Base-by-base conservation (phyloP, 2,113 vertebrate genomes). In the Strix aluco region DNA sequence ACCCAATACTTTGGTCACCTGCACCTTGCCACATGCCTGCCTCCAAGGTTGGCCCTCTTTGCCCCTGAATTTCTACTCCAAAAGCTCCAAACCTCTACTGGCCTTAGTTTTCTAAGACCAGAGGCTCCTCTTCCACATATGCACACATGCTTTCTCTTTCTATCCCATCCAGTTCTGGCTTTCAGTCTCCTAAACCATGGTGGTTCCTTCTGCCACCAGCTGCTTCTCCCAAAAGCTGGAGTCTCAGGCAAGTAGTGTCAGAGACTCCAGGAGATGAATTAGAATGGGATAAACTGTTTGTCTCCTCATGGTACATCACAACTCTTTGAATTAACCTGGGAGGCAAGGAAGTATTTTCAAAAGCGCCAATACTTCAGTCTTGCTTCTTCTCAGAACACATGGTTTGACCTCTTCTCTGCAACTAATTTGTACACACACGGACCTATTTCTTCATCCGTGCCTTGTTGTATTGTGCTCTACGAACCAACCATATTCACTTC, bases 341-440 rank as follows among this genome's bases (percentile, higher is more conserved):
- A 42, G 15, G 11, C 38, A 86, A 11, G 9, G 44, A 66, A 29
- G 8, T 51, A 8, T 65, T 65, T 84, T 61, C 55, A 49, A 29
- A 73, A 77, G 36, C 51, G 8, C 23, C 49, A 22, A 1, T 51
- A 27, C 6, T 52, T 38, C 25, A 29, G 51, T 46, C 42, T 25
- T 86, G 44, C 44, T 83, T 54, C 61, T 57, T 79, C 79, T 71
- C 63, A 36, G 40, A 19, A 26, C 54, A 20, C 12, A 0, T 3
- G 14, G 30, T 5, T 42, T 59, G 12, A 16, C 18, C 51, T 42
- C n/a, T 92, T 62, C n/a, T 71, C 51, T 62, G 42, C 18, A 51
- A 32, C 30, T 25, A 11, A 2, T 13, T 51, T 36, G 0, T 11
- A 34, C 22, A 38, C 58, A 38, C 54, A 52, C 0, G 2, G 54